Evolutionary conservation across 2,888 invertebrate species (phyloP).

Genomic region (Hirtodrosophila confusa): DNA sequence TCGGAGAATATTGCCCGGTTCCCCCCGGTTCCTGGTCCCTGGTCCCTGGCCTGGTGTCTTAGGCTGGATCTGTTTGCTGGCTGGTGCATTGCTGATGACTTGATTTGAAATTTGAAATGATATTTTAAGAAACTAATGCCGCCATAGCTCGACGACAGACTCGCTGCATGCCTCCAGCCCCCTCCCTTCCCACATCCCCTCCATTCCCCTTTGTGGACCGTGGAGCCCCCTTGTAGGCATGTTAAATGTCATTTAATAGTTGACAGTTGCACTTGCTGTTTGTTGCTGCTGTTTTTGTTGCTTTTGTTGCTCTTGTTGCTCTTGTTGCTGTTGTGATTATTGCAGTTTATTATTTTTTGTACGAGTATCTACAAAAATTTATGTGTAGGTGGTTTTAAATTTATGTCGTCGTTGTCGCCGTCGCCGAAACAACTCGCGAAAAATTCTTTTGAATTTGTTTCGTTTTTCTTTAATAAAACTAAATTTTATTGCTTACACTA

Average conservation of each 20-base stretch:
- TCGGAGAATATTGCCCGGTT: conserved; percentile 16
- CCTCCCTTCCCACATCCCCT: neutral
- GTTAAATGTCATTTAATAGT: conserved; percentile 83
- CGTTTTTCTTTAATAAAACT: conserved; percentile 76
- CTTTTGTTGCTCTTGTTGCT: conserved; percentile 12
- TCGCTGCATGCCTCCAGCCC: conserved; percentile 1
- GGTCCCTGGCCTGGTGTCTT: conserved; percentile 28
- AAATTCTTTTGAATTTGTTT: conserved; percentile 76
- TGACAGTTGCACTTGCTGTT: conserved; percentile 79
- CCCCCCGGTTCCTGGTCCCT: conserved; percentile 1
- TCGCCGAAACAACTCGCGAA: conserved; percentile 71
- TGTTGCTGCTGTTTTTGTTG: conserved; percentile 14
- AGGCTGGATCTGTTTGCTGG: conserved; percentile 40
- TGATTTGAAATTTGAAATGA: conserved; percentile 76
- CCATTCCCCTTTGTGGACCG: conserved; percentile 9
- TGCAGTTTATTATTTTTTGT: conserved; percentile 63
- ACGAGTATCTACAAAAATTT: conserved; percentile 64
- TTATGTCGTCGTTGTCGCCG: conserved; percentile 67
- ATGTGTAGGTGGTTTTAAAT: conserved; percentile 78
- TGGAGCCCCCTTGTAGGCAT: conserved; percentile 67
- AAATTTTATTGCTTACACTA: conserved; percentile 75
- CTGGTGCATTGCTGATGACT: conserved; percentile 61
- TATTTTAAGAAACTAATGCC: conserved; percentile 76
- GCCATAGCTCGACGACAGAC: conserved; percentile 52
- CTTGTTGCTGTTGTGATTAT: conserved; percentile 62